Evolutionary conservation across 2,113 vertebrate genomes (phyloP), one percentile per base, ranked within the genome.

Genomic region (Podiceps cristatus): DNA sequence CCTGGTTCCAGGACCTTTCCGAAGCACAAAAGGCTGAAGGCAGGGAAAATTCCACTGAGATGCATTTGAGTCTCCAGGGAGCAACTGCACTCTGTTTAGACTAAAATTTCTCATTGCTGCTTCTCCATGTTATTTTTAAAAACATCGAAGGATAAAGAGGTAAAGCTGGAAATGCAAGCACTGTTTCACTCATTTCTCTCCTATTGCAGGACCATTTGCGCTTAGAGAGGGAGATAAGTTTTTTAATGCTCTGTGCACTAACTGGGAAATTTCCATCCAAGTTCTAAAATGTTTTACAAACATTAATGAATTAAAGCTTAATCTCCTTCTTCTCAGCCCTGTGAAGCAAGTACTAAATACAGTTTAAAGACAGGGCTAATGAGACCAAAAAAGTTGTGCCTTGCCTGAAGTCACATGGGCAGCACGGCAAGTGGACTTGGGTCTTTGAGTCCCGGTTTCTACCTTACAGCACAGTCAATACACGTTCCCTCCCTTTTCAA

Each of bases 21-120:
- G 94, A 95, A 93, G 93, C 89, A 98, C 98, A 98, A 98, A 98
- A 97, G 98, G 74, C 95, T 98, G 96, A 96, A 94, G 90, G 95
- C 96, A 97, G 97, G 97, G 96, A 98, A 98, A 98, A 98, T 98
- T 98, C 98, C 98, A 98, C 88, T 35, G 89, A 96, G 93, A 96
- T 96, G 86, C 88, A 96, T 97, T 98, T 53, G 73, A 75, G 96
- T 98, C 97, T 98, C 98, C 97, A 97, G 95, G 98, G 97, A 98
- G 96, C 80, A 97, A 96, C 95, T 82, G 80, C 73, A 84, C 88
- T 95, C 96, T 96, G 83, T 97, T 97, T 96, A 97, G 96, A 96
- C 94, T 94, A 73, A 96, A 88, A 94, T 67, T 95, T 95, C 83
- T 86, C 88, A 62, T 88, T 94, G 50, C 81, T 96, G 67, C 37